Evolutionary conservation across 2,113 vertebrate genomes (phyloP).

Genomic region (Rhabdomys dilectus): DNA sequence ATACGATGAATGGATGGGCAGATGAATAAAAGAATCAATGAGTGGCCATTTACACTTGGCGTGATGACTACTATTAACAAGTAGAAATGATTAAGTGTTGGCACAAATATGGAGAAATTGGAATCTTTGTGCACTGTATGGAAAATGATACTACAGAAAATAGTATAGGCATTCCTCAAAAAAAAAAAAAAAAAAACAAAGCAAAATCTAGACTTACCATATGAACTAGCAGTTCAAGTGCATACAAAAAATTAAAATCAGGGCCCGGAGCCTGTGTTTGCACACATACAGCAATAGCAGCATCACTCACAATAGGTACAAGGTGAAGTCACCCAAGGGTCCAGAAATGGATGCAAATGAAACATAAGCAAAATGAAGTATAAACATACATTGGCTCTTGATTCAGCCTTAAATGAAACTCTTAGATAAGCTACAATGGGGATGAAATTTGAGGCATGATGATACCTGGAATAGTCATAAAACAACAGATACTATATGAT

Average conservation of each 20-base stretch:
- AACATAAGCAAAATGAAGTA: not conserved
- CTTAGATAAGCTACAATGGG: not conserved
- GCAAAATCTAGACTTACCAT: not conserved
- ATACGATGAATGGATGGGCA: no score
- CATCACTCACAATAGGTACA: not conserved
- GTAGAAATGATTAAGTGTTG: not conserved
- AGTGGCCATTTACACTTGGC: not conserved
- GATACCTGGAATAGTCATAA: not conserved
- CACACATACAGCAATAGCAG: not conserved
- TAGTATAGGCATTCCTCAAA: not conserved
- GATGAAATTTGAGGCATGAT: not conserved
- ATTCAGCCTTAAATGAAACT: not conserved
- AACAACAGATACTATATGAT: not conserved
- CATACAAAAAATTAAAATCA: not conserved
- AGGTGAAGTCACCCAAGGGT: not conserved
- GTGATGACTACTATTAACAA: not conserved
- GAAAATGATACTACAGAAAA: not conserved
- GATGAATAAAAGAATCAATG: not conserved
- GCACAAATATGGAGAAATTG: not conserved
- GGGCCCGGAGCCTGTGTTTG: not conserved
- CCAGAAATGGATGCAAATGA: not conserved
- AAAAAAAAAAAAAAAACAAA: not conserved
- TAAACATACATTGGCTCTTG: not conserved
- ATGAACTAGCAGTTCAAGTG: not conserved
- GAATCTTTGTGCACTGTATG: not conserved